A percentile compares a stretch with the other conserved stretches of the same genome.
Evolutionary conservation across 2,113 vertebrate species (phyloP).

Genomic region (Pygathrix nemaeus): DNA sequence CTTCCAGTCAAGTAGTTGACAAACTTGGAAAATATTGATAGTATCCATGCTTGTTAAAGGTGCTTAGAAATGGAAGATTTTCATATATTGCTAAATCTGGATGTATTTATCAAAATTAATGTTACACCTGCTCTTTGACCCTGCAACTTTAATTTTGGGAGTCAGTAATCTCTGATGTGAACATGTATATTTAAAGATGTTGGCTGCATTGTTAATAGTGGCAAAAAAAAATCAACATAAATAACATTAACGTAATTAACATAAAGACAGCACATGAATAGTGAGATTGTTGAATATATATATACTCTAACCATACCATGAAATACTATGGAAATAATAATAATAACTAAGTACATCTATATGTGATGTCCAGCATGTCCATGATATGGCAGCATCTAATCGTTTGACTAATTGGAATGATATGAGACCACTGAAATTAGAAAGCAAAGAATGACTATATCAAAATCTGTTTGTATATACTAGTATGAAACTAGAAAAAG

Average conservation of each 20-base stretch:
- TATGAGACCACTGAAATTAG: not conserved
- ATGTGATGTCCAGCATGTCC: not conserved
- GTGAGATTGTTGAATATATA: not conserved
- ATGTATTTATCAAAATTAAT: not conserved
- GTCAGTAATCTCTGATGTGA: not conserved
- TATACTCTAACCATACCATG: not conserved
- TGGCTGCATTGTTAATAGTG: not conserved
- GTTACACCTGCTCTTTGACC: not conserved
- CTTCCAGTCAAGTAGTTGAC: not conserved
- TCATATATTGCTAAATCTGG: not conserved
- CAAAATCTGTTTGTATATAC: not conserved
- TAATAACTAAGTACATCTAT: not conserved
- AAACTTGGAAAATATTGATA: not conserved
- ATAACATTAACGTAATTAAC: not conserved
- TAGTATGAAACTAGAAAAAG: conserved; percentile 4
- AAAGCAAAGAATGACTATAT: not conserved
- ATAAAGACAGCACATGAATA: not conserved
- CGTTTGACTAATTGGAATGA: not conserved
- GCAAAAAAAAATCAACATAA: not conserved
- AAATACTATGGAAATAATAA: not conserved
- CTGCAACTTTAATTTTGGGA: not conserved
- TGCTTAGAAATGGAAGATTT: not conserved
- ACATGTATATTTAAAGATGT: not conserved
- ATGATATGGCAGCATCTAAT: not conserved
- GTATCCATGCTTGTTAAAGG: not conserved